These are phyloP conservation scores for Thymelicus lineola DNA, from an alignment of 2,888 invertebrate genomes.

Conservation along the genomic window DNA sequence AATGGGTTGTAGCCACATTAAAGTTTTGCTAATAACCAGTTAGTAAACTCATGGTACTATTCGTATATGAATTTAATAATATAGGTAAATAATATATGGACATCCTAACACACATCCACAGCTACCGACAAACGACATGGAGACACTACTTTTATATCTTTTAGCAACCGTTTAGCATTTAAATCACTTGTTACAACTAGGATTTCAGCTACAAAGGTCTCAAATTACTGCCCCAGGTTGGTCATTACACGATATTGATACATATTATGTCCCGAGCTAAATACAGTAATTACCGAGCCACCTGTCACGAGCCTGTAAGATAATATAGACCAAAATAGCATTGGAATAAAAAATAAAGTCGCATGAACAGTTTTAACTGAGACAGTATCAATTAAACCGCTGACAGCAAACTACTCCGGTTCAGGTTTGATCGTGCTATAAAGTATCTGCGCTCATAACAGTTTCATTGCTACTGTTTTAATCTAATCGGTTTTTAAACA, in stretches of 20 bases:
- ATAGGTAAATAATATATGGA: no score
- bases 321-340: constrained; percentile 19
- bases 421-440: constrained; percentile 39
- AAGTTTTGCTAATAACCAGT: no score
- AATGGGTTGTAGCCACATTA: no score
- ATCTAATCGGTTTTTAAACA: constrained; percentile 9
- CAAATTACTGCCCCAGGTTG: constrained; percentile 31
- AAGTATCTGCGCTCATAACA: constrained; percentile 27
- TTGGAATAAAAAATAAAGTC: constrained; percentile 41
- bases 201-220: constrained; percentile 28
- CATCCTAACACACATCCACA: neutral
- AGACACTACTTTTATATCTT: neutral
- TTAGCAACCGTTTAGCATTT: constrained; percentile 15
- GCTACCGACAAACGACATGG: neutral
- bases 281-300: constrained; percentile 41
- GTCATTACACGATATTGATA: constrained; percentile 47
- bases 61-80: no score
- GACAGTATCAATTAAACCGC: constrained; percentile 42
- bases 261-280: constrained; percentile 42
- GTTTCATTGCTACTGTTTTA: constrained; percentile 33
- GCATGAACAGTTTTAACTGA: constrained; percentile 38
- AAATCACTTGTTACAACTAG: constrained; percentile 18
- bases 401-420: constrained; percentile 42
- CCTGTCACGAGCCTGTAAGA: neutral
- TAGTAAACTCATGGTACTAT: no score